Evolutionary conservation across 2,113 vertebrate species (phyloP), one percentile per base, ranked within the genome.

Genomic region (Muntiacus muntjak): DNA sequence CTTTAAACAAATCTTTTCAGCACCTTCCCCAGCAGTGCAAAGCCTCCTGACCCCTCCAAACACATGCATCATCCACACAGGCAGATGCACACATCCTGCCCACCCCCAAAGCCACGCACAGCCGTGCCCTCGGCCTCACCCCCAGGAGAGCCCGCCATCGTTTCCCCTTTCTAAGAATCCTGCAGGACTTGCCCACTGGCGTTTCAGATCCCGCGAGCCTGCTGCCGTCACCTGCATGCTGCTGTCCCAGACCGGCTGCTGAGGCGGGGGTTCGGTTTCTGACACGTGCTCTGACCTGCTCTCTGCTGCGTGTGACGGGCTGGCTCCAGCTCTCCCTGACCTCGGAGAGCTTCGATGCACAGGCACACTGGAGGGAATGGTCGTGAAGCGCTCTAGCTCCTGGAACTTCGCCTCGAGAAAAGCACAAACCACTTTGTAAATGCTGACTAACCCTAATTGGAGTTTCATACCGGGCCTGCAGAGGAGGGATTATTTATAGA

Each of bases 401-500:
- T 84, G 7, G 43, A 55, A 50, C 85, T 89, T 95, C 88, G 67
- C 91, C 71, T 91, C n/a, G 57, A 62, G 62, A 81, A 93, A 71
- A 93, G 93, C 7, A 1, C 67, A 82, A 78, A 85, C 52, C 15
- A 86, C 52, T 97, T 90, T 89, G 57, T 52, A 93, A 83, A 87
- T 84, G 45, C 40, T 86, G 40, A 91, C 81, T 54, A 92, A 83
- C 85, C 45, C 91, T 60, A 93, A 81, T 97, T 92, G 88, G 83
- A 89, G 45, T 92, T 95, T 92, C n/a, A 88, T 95, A 82, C 16
- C 82, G 89, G 87, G 76, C 85, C 76, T 94, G 50, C 50, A n/a
- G 87, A 97, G 85, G 19, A 91, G 33, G n/a, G 58, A 86, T 91
- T 97, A 92, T 86, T 96, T 96, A 96, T 91, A 94, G 90, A 83